Evolutionary conservation across 1,140 invertebrate genomes (phyloP), one percentile per base, ranked within the genome.

Genomic region (Drosophila sturtevanti): DNA sequence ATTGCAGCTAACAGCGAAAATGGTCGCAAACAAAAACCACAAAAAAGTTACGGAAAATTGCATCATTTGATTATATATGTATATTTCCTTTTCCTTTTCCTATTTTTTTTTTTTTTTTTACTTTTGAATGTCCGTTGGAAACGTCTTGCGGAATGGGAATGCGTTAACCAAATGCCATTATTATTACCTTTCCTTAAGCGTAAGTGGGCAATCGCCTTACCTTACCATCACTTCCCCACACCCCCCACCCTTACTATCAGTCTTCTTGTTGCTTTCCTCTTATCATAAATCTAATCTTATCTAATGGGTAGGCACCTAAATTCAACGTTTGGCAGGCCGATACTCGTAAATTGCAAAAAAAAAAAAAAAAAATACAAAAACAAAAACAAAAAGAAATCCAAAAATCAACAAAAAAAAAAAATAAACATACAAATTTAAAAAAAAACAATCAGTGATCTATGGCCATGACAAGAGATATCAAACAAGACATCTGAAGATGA

Each of bases 231-330:
- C 27, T 11, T 3, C 22, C 2, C 65, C 12, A 9, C 38, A 18
- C 18, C n/a, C 54, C 51, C 54, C 60, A 11, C 16, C 22, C 35
- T 59, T 69, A n/a, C n/a, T n/a, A n/a, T n/a, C n/a, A n/a, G n/a
- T n/a, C n/a, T n/a, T 72, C 72, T 69, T 63, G 41, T 9, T 41
- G 34, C 41, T 63, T 58, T 62, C 55, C 41, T 41, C 54, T 61
- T 21, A 60, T 11, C 38, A 31, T 48, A 41, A 77, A 77, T 81
- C 79, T 81, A 77, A 81, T 81, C 79, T 81, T 74, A 81, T 81
- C 79, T n/a, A 44, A 27, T 27, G 22, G 35, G 27, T 4, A 56
- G 55, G 55, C 56, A n/a, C 62, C 56, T 66, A 66, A 77, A 80
- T 81, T 72, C 21, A 34, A 51, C 65, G 59, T 67, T 80, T 44